Evolutionary conservation across 2,113 vertebrate genomes (phyloP).

Genomic region (Esox niger): DNA sequence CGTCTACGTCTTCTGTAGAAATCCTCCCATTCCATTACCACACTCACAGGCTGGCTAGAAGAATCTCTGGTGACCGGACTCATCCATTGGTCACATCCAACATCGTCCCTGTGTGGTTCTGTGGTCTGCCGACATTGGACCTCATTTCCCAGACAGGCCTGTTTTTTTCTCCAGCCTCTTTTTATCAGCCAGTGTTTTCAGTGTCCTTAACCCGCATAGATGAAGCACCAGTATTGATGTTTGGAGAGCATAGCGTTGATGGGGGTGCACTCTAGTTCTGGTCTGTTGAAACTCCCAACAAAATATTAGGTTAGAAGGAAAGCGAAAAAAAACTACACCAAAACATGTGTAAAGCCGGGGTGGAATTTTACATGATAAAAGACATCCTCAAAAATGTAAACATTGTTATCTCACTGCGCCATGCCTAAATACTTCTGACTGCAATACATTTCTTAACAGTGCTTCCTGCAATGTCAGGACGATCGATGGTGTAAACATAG

Average conservation of each 20-base stretch:
- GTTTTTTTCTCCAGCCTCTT: constrained; percentile 31
- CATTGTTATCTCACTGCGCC: background rate
- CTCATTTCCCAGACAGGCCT: constrained; percentile 28
- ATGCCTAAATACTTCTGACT: constrained; percentile 8
- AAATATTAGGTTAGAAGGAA: constrained; percentile 15
- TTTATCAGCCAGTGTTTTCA: constrained; percentile 14
- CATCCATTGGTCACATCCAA: background rate
- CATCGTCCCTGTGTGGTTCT: background rate
- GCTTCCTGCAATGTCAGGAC: no score
- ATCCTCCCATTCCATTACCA: background rate
- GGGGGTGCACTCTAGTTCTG: constrained; percentile 28
- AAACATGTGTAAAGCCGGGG: constrained; percentile 13
- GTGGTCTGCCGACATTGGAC: background rate
- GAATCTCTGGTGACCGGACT: background rate
- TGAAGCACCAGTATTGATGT: constrained; percentile 52
- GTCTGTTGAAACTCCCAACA: constrained; percentile 30
- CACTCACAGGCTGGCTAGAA: background rate
- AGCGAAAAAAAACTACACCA: constrained; percentile 7
- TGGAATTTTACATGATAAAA: constrained; percentile 12
- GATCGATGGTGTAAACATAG: no score
- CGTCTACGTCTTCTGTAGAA: no score
- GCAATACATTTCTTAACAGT: no score
- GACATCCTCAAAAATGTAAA: background rate
- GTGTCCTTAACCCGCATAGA: constrained; percentile 35
- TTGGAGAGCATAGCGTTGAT: constrained; percentile 33